Percentiles rank a stretch among this genome's conserved stretches.
Conservation (phyloP, 2,113 vertebrate genomes). For the Odontesthes bonariensis region DNA sequence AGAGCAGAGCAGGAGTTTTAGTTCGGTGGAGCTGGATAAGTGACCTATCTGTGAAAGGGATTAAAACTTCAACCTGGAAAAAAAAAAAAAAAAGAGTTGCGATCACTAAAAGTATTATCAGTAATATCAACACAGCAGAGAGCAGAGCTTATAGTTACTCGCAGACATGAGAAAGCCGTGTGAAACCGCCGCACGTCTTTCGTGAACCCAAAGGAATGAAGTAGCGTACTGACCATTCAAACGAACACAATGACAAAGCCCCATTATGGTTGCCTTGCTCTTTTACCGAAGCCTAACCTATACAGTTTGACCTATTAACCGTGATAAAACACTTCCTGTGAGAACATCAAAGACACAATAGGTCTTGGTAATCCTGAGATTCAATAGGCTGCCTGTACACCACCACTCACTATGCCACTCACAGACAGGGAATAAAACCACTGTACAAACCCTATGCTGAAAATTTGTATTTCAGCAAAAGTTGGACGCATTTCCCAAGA, state of each 20-base stretch:
- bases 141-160: no score
- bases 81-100: not conserved
- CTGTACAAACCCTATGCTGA: not conserved
- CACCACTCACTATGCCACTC: not conserved
- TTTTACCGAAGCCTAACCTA: constrained; percentile 58
- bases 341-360: constrained; percentile 69
- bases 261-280: constrained; percentile 31
- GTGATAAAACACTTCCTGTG: constrained; percentile 71
- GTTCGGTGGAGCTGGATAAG: not conserved
- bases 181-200: not conserved
- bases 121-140: no score
- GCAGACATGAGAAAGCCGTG: no score
- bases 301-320: constrained; percentile 74
- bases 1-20: not conserved
- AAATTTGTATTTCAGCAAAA: not conserved
- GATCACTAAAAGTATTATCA: no score
- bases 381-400: constrained; percentile 58
- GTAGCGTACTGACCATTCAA: constrained; percentile 37
- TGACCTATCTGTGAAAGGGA: not conserved
- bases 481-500: not conserved
- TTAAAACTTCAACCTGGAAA: not conserved
- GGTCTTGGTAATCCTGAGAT: constrained; percentile 62
- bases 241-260: constrained; percentile 57
- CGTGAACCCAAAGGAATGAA: constrained; percentile 1
- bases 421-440: constrained; percentile 19